phyloP scores from a whole-genome alignment of 2,888 invertebrate species.

The Argyra leucocephala region DNA sequence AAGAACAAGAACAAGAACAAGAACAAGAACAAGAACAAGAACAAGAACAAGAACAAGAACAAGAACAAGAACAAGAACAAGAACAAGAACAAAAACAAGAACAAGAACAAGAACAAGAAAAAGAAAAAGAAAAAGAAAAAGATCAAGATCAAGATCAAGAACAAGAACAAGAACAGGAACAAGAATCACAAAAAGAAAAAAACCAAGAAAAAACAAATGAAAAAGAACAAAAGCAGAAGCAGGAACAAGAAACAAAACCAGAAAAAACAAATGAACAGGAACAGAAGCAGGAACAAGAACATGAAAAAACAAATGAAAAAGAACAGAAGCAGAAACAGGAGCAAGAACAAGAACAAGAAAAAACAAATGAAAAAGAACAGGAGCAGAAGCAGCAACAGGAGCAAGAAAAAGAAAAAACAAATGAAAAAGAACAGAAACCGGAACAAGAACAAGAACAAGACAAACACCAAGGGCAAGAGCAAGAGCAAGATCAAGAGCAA shows the following conservation, averaged over 20 bases:
- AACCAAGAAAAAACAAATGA: background rate
- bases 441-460: slow-evolving; percentile 6
- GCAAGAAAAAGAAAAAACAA: background rate
- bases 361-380: background rate
- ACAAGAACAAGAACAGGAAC: slow-evolving; percentile 6
- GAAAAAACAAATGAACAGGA: background rate
- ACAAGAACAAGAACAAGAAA: slow-evolving; percentile 2
- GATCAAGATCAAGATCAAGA: background rate
- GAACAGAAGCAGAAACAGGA: background rate
- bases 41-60: slow-evolving; percentile 6
- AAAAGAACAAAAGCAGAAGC: background rate
- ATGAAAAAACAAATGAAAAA: slow-evolving; percentile 1
- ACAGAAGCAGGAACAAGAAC: background rate
- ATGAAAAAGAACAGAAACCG: background rate
- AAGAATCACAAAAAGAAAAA: background rate
- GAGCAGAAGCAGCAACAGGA: background rate
- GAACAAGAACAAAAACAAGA: slow-evolving; percentile 3
- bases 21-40: slow-evolving; percentile 6
- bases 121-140: background rate
- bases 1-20: background rate
- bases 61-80: slow-evolving; percentile 6
- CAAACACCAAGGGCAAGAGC: background rate
- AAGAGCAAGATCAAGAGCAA: background rate
- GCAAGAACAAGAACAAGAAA: slow-evolving; percentile 16
- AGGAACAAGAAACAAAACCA: background rate